Evolutionary conservation across 2,113 vertebrate genomes (phyloP), one percentile per base, ranked within the genome.

Genomic region (Gymnocephalus cernua): DNA sequence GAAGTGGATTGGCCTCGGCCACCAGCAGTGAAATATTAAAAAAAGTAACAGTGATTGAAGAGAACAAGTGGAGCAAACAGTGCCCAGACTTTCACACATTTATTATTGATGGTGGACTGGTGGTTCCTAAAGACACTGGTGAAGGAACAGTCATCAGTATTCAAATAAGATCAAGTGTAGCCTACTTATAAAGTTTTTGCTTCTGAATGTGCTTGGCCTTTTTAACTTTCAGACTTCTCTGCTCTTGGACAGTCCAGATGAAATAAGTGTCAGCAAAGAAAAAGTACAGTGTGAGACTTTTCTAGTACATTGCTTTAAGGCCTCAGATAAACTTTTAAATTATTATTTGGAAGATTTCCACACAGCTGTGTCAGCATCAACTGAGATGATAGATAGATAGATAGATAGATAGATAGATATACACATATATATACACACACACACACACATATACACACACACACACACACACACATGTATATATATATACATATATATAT

Each of bases 41-140:
- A 77, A 83, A 89, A 67, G 80, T 57, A 64, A 77, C 80, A 79
- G 53, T 76, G 53, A 84, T 66, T 80, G 61, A 85, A 74, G 68
- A 80, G 45, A 56, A 80, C 64, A 77, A 82, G 64, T 63, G 58
- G 68, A 74, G 74, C 75, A 86, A 85, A 84, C 75, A 74, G 58
- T 32, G 41, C 41, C 54, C 48, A 57, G 32, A 74, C 68, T 78
- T 53, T 85, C 15, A 68, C 50, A 19, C 56, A 88, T 91, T 64
- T 27, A 89, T 84, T 88, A 90, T 86, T 87, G 71, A 93, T 74
- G 19, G 7, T 57, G 44, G 35, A 21, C 51, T 76, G 54, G 9
- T 69, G 56, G 16, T 38, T 82, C 23, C 23, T 58, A 11, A 38
- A 86, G 71, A 69, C 51, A 32, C 15, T 64, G 51, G 48, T 23